Percentiles rank a stretch among this genome's conserved stretches.
These are phyloP conservation scores for Dendrocopos noguchii DNA, from an alignment of 2,113 vertebrate species.

Conservation along the genomic window DNA sequence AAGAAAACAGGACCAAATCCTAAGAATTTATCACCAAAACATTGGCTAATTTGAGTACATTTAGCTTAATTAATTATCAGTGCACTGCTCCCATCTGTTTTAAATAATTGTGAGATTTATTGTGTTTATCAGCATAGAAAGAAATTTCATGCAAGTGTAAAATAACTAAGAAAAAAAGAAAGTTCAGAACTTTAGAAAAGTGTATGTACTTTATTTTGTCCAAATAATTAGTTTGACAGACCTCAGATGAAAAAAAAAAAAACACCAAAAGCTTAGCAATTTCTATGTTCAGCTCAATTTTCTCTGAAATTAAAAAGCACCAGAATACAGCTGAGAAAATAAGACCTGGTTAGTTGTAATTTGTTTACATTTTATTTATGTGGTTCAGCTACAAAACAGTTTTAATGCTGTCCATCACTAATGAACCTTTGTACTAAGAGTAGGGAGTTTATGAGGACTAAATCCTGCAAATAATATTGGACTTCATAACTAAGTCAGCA, in stretches of 20 bases:
- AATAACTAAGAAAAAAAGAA: not conserved
- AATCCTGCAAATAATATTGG: not conserved
- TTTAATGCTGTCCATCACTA: not conserved
- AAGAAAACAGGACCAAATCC: not conserved
- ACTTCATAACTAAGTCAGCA: not conserved
- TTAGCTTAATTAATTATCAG: not conserved
- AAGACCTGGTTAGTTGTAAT: not conserved
- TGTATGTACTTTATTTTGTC: not conserved
- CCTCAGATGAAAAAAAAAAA: not conserved
- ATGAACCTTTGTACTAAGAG: not conserved
- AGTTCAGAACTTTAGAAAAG: not conserved
- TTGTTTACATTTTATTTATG: not conserved
- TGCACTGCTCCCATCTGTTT: not conserved
- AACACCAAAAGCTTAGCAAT: not conserved
- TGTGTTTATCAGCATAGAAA: not conserved
- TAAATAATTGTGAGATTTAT: not conserved
- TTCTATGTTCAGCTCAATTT: not conserved
- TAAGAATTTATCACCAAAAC: not conserved
- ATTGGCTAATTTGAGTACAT: not conserved
- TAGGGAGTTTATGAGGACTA: slow-evolving; percentile 9
- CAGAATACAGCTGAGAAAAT: slow-evolving; percentile 14
- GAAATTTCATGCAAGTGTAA: not conserved
- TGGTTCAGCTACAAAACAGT: slow-evolving; percentile 4
- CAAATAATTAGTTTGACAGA: not conserved
- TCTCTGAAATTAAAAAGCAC: slow-evolving; percentile 21